Evolutionary conservation across 2,797 vertebrate genomes (phyloP).

Genomic region (Melanotaenia trifasciata): DNA sequence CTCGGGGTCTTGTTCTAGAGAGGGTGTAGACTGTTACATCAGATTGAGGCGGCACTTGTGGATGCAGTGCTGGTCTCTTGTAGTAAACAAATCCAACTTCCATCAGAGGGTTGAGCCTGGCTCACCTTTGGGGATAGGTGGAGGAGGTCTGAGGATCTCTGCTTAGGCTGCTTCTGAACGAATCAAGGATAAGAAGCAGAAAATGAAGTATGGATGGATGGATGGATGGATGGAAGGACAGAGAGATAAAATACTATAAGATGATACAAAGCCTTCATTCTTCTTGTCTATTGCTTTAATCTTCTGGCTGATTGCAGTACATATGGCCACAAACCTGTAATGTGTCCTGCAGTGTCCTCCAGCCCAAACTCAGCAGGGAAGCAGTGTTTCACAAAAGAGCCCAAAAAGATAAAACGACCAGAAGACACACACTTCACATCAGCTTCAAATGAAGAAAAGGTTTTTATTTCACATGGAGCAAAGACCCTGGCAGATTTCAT

Average conservation of each 20-base stretch:
- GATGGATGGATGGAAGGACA: neutral
- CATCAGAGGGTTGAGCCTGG: neutral
- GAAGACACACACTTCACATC: neutral
- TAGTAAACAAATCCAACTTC: neutral
- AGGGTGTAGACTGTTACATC: neutral
- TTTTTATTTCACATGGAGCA: conserved; percentile 1
- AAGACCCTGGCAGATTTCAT: neutral
- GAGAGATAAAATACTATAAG: neutral
- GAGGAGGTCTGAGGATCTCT: neutral
- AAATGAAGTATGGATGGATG: neutral
- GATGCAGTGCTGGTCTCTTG: neutral
- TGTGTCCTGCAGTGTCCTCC: neutral
- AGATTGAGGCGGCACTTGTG: neutral
- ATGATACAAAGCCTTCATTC: neutral
- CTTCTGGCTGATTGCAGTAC: neutral
- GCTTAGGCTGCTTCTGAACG: neutral
- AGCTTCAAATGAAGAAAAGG: neutral
- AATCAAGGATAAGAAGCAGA: neutral
- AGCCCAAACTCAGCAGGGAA: neutral
- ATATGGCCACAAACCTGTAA: neutral
- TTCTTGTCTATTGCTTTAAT: neutral
- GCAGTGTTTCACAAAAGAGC: conserved; percentile 1
- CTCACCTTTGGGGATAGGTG: neutral
- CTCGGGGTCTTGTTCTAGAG: neutral
- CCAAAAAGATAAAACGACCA: neutral